Evolutionary conservation across 2,888 invertebrate genomes (phyloP), one percentile per base, ranked within the genome.

Genomic region (Amiota minor): DNA sequence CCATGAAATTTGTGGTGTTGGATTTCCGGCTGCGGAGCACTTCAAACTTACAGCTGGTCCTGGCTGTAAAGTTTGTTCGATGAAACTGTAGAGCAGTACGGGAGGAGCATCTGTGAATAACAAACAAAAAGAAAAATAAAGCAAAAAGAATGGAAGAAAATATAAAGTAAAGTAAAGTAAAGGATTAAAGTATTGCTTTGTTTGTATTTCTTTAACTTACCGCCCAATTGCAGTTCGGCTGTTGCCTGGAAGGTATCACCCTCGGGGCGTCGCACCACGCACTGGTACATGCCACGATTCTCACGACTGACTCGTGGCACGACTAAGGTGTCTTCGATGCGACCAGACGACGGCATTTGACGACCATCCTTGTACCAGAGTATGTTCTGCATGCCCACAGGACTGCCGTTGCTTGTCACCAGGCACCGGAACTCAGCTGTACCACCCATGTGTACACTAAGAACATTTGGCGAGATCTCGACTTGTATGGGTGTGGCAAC

Each of bases 1-100:
- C 96, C 96, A 96, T 78, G 93, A 92, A 88, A 96, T 93, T 89
- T 93, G 93, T 69, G 96, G 95, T 76, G 94, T 93, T 75, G 96
- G 96, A 91, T 95, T 94, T 81, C 94, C 94, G 81, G 93, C 92
- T 80, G 94, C 94, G 78, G 93, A 94, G 88, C 95, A 96, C 89
- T 94, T 94, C 79, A 95, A 91, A 75, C 95, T 94, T 79, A 95
- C 94, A 76, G 94, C 93, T 71, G 94, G 94, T 70, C 95, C 95
- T 10, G 94, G 94, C 84, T 94, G 94, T 73, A 95, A 91, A 73
- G 94, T 95, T 89, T 95, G 94, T 87, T 95, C 95, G 86, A 94
- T 94, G 90, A 95, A 95, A 87, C 93, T 94, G 89, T 94, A 94
- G 69, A 94, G 91, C 77, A 96, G 91, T 75, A 93, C 92, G 16